Base-by-base conservation (phyloP, 2,797 vertebrate genomes). In the Liasis olivaceus region DNA sequence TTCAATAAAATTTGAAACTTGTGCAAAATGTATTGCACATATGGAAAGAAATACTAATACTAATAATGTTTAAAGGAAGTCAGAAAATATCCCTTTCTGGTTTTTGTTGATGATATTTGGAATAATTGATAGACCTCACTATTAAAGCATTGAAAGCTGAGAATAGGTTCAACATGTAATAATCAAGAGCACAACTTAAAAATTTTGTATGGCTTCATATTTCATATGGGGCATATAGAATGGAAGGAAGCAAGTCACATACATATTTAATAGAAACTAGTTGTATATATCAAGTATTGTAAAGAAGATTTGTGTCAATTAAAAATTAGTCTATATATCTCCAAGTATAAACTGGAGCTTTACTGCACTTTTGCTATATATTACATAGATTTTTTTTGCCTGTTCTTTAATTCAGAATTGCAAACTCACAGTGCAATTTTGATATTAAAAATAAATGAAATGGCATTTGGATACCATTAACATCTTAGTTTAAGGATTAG, bases 401-500 rank as follows among this genome's bases (percentile, higher is more conserved):
- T 85, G 31, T 95, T 95, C 28, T 59, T n/a, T 15, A 47, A 6
- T 91, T 91, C 77, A 63, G 42, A 42, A 91, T 54, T 91, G 22
- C 69, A 84, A 85, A 36, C 28, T 87, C 28, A 94, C 15, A 2
- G 31, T 88, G 47, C 85, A 91, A 84, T 93, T 85, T 94, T 87
- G 2, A 89, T 90, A 92, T 92, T 95, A 60, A 95, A 47, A 93
- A 56, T 56, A 87, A 92, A 89, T 0, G 20, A 66, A 87, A 81
- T 5, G n/a, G 87, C 94, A 95, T 95, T 87, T 94, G 31, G 20
- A 8, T 8, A 63, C 1, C 85, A 36, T 91, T 94, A 69, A 92
- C 94, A 96, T 95, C 92, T 31, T 54, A 58, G 87, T 93, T 93
- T 96, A 93, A 51, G 63, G 84, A 93, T 89, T 31, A 54, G 26